A percentile compares a stretch with the other conserved stretches of the same genome.
phyloP scores from a whole-genome alignment of 2,888 invertebrate genomes.

The Ypsolopha scabrella region DNA sequence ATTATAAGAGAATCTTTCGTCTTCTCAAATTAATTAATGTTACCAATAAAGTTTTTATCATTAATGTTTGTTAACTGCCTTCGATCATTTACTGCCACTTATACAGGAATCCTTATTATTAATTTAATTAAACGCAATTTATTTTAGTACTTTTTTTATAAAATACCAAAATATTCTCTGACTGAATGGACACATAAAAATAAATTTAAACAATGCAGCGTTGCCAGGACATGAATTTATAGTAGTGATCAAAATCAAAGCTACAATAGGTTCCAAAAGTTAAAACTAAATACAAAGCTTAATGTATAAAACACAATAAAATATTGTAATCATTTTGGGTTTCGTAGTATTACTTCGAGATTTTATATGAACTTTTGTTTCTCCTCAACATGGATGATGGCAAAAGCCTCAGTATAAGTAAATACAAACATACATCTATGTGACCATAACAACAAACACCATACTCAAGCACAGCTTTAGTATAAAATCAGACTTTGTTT shows the following conservation, averaged over 20 bases:
- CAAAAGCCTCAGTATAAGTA: constrained; percentile 15
- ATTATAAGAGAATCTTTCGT: constrained; percentile 39
- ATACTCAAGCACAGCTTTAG: constrained; percentile 34
- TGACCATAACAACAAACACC: constrained; percentile 31
- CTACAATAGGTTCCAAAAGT: background rate
- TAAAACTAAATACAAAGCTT: background rate
- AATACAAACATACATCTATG: constrained; percentile 37
- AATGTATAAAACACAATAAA: background rate
- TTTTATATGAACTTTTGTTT: constrained; percentile 2
- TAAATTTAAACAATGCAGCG: constrained; percentile 20
- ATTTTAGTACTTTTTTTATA: constrained; percentile 38
- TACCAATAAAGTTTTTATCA: constrained; percentile 42
- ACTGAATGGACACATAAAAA: constrained; percentile 30
- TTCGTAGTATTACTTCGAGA: background rate
- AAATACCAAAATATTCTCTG: constrained; percentile 49
- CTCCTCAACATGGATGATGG: constrained; percentile 8
- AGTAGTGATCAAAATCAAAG: background rate
- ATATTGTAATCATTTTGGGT: background rate
- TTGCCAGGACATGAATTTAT: background rate
- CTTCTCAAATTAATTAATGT: constrained; percentile 30
- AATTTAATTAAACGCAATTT: constrained; percentile 1
- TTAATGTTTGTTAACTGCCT: constrained; percentile 11
- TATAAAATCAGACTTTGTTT: constrained; percentile 53
- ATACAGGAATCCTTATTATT: constrained; percentile 17
- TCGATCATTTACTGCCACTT: constrained; percentile 26